phyloP scores from a whole-genome alignment of 2,797 vertebrate genomes.

The Gymnothorax javanicus region DNA sequence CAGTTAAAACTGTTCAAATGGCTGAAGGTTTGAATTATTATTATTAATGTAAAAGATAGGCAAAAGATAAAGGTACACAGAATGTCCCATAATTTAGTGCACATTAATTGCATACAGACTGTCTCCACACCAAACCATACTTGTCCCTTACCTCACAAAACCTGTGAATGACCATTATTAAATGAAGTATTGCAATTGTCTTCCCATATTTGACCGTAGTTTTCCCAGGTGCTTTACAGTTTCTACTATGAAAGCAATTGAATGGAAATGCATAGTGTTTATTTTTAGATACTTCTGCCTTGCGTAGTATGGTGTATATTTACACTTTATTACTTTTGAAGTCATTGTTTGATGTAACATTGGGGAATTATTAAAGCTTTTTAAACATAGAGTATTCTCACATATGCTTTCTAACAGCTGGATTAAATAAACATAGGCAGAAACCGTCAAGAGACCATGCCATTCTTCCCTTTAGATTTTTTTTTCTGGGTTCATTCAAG shows the following conservation, averaged over 20 bases:
- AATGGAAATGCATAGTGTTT: background rate
- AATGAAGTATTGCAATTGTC: background rate
- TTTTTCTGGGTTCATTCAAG: background rate
- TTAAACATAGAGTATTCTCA: background rate
- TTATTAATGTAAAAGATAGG: no score
- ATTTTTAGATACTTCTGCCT: background rate
- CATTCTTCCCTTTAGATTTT: background rate
- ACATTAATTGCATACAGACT: background rate
- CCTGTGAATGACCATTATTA: background rate
- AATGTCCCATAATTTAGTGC: background rate
- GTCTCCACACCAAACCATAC: background rate
- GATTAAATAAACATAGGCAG: background rate
- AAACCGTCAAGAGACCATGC: background rate
- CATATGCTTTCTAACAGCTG: background rate
- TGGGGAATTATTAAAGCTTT: background rate
- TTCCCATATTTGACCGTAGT: background rate
- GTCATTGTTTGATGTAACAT: background rate
- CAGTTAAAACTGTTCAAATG: background rate
- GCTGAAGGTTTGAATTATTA: background rate
- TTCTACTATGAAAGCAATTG: background rate
- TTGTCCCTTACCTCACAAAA: background rate
- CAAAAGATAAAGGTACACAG: background rate
- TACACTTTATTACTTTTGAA: background rate
- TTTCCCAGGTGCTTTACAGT: background rate
- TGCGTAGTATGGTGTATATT: background rate